Percentiles rank a stretch among this genome's conserved stretches.
Conservation (phyloP, 1,140 invertebrate genomes). For the Papilio polyxenes region DNA sequence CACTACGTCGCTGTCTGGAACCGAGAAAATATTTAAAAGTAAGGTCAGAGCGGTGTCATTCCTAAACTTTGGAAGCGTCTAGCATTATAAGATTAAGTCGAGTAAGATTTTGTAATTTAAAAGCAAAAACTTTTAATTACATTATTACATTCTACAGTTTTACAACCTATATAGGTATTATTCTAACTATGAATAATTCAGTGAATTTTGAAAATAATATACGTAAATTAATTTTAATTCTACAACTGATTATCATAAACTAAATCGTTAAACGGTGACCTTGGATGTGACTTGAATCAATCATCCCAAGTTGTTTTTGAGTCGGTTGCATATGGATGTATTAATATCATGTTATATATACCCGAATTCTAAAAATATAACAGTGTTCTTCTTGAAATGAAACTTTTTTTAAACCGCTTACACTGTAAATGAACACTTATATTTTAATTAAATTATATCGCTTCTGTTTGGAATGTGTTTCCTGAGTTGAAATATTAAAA, state of each 20-base stretch:
- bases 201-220: neutral
- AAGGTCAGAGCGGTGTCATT: slow-evolving; percentile 32
- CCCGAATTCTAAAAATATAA: neutral
- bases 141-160: slow-evolving; percentile 5
- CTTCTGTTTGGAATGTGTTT: slow-evolving; percentile 55
- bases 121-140: slow-evolving; percentile 18
- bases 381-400: neutral
- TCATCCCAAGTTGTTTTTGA: too few relatives aligned
- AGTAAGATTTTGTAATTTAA: neutral
- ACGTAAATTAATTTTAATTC: neutral
- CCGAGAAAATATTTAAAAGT: slow-evolving; percentile 52
- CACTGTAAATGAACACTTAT: slow-evolving; percentile 34
- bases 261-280: too few relatives aligned
- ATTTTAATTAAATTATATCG: slow-evolving; percentile 54
- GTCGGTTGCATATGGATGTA: too few relatives aligned
- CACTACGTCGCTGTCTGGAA: slow-evolving; percentile 54
- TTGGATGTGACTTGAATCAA: too few relatives aligned
- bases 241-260: too few relatives aligned
- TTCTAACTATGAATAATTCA: slow-evolving; percentile 39
- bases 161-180: slow-evolving; percentile 41
- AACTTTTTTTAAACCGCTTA: neutral
- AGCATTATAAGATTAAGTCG: neutral
- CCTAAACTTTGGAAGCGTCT: neutral
- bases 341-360: neutral
- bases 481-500: slow-evolving; percentile 69